These are phyloP conservation scores for Leptobrachium leishanense DNA, from an alignment of 2,113 vertebrate species.

Conservation along the genomic window DNA sequence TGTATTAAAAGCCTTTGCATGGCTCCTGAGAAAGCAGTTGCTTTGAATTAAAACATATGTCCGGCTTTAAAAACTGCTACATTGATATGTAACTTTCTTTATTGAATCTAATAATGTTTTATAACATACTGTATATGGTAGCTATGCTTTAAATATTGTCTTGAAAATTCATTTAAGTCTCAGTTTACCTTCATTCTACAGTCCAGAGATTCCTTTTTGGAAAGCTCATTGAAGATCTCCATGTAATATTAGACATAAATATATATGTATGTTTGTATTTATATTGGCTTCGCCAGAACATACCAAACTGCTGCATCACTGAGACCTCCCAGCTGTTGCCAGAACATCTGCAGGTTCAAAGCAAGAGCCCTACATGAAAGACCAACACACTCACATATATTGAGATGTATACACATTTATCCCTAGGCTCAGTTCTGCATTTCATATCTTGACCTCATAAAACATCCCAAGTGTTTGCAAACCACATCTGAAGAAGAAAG, in stretches of 20 bases:
- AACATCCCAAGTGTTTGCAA: conserved; percentile 2
- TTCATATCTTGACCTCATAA: conserved; percentile 33
- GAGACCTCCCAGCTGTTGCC: conserved; percentile 43
- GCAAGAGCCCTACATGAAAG: conserved; percentile 35
- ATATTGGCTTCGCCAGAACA: conserved; percentile 44
- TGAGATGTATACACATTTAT: conserved; percentile 36
- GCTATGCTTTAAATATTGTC: too few relatives aligned
- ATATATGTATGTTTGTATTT: conserved; percentile 43
- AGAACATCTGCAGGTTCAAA: conserved; percentile 48
- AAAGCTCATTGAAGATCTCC: too few relatives aligned
- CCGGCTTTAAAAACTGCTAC: too few relatives aligned
- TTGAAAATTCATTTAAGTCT: too few relatives aligned
- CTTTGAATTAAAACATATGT: too few relatives aligned
- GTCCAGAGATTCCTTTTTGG: too few relatives aligned
- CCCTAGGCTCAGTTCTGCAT: conserved; percentile 13
- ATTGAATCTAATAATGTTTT: too few relatives aligned
- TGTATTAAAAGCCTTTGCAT: too few relatives aligned
- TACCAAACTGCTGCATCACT: conserved; percentile 37
- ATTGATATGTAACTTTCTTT: too few relatives aligned
- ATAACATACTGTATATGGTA: too few relatives aligned
- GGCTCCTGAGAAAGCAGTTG: too few relatives aligned
- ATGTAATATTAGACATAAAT: conserved; percentile 23
- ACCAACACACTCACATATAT: conserved; percentile 27
- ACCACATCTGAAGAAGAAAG: conserved; percentile 31
- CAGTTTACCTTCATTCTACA: too few relatives aligned